Evolutionary conservation across 2,797 vertebrate genomes (phyloP), one percentile per base, ranked within the genome.

Genomic region (Salmo trutta): DNA sequence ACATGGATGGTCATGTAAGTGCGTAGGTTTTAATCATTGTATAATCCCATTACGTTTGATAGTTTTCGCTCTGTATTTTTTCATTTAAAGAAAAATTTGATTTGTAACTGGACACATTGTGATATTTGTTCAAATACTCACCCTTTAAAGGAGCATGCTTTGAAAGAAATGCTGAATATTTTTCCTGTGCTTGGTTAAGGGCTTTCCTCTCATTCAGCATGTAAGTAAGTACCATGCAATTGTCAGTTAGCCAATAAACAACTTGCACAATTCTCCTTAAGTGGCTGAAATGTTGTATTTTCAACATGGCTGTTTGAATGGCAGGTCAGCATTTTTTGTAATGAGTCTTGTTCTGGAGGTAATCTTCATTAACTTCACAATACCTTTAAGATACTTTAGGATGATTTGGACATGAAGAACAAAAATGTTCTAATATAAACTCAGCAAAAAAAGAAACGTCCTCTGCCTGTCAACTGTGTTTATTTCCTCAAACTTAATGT

Each of bases 241-340:
- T 89, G 84, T 91, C 86, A 84, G 83, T 88, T 85, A 65, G 76
- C 85, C 88, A 93, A 93, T 93, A 93, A 93, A 93, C 79, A 77
- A 84, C 87, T 92, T 90, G 89, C 90, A 91, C 91, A 92, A 66
- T 59, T 67, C 27, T 54, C 33, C 21, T 65, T 66, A 52, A 47
- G 41, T 64, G 3, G 4, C 41, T 71, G 17, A 33, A 12, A 15
- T 29, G 15, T 47, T 29, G 21, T 47, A 47, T 47, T 47, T 47
- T 47, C 41, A 47, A 71, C 54, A 14, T 59, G 14, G 51, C 73
- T 52, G 12, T 47, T 5, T 52, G 14, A 12, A 62, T 36, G 29
- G 8, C 41, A 47, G 41, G 41, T 47, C 41, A 47, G 41, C 41
- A 14, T 47, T 47, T 47, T 47, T 47, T 7, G 6, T 41, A 41